Evolutionary conservation across 2,113 vertebrate genomes (phyloP).

Genomic region (Amazona vittata): DNA sequence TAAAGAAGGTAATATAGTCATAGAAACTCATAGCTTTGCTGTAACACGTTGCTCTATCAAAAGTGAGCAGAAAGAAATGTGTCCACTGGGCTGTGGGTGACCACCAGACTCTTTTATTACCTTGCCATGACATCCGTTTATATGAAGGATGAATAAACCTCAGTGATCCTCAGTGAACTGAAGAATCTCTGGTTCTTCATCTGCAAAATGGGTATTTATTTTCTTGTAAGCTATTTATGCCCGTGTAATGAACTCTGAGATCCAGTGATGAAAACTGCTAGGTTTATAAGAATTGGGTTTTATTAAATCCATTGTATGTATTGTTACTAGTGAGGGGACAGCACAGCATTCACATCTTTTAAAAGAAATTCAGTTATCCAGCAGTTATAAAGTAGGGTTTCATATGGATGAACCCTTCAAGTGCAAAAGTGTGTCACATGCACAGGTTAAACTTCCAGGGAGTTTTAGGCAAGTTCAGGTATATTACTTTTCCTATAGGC

Average conservation of each 20-base stretch:
- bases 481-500: not conserved
- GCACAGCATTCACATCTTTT: not conserved
- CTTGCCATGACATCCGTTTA: not conserved
- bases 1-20: not conserved
- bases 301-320: fast-evolving
- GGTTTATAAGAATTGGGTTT: not conserved
- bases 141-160: not conserved
- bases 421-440: not conserved
- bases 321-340: not conserved
- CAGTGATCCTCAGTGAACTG: not conserved
- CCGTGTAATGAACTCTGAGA: not conserved
- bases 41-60: not conserved
- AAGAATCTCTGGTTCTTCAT: not conserved
- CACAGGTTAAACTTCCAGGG: not conserved
- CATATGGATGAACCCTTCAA: not conserved
- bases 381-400: not conserved
- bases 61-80: not conserved
- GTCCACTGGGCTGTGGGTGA: not conserved
- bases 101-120: not conserved
- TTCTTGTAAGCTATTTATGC: not conserved
- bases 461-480: not conserved
- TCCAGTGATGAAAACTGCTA: not conserved
- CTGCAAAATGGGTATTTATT: not conserved
- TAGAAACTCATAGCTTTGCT: not conserved
- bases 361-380: not conserved